Evolutionary conservation across 2,888 invertebrate genomes (phyloP), one percentile per base, ranked within the genome.

Genomic region (Metalampra italica): DNA sequence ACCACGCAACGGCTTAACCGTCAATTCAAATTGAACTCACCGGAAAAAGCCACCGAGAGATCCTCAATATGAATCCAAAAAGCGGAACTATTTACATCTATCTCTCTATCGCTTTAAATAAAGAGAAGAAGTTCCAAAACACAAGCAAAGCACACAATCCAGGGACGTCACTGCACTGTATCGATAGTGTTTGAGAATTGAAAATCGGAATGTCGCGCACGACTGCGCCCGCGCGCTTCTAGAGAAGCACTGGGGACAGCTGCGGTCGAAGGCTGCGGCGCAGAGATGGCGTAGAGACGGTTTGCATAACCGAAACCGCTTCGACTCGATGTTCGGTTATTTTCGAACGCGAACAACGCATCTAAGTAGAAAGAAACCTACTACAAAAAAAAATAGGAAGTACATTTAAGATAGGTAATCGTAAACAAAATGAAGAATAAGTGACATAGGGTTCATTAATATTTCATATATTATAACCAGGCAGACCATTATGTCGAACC

Each of bases 51-150:
- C 47, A 3, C 56, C 67, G 60, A 70, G 71, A 66, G 66, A 36
- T 63, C 60, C 57, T 66, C 59, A 42, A 3, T 30, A 42, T 67
- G 70, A 65, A 60, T 67, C 60, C 66, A 62, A 56, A 56, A 62
- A 70, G n/a, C 62, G 60, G 64, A 71, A 76, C 68, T 69, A 74
- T 73, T n/a, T 68, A 55, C 61, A 81, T 81, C 78, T 64, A 68
- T 69, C 78, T 66, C 86, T 87, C 66, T 88, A 87, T 82, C 71
- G 70, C 64, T 56, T 45, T 54, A 59, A 73, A 87, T 87, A 88
- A 78, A 85, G 83, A 78, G 83, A 62, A 72, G 87, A 86, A 78
- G 71, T 67, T 66, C 55, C 55, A 70, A 71, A 56, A 54, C 57
- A 56, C 70, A 72, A 64, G 59, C 49, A 55, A 55, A 49, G 32